Evolutionary conservation across 2,797 vertebrate species (phyloP), one percentile per base, ranked within the genome.

Genomic region (Sebastes dallii): DNA sequence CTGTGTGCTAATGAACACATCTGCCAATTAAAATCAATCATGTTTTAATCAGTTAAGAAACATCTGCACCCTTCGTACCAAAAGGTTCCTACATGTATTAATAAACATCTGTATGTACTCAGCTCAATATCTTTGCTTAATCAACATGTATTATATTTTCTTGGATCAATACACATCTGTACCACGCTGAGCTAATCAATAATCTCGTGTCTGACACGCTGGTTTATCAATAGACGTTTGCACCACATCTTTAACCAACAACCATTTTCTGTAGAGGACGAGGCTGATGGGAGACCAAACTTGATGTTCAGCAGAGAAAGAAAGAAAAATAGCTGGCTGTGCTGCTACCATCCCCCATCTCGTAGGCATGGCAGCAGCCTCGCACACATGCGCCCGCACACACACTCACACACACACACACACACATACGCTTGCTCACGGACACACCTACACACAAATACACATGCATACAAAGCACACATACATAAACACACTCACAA

Each of bases 301-400:
- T 93, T 95, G 91, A 93, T 93, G 92, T 93, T 94, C 86, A 82
- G 92, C 86, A 92, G 90, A 93, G 86, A 93, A 93, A 94, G 91
- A 93, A 93, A 91, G 89, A 94, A 92, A 93, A 91, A 92, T 91
- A 92, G 88, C 89, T 91, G 87, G 91, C 92, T 95, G 88, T 91
- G 88, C 89, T 88, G 88, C 91, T 93, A 91, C 90, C 92, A 93
- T 92, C 91, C 92, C 93, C 92, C 94, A 91, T 90, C 87, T 88
- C 83, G 91, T 93, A 94, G 91, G 92, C 91, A 95, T 93, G 91
- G 93, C 91, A 92, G 89, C 91, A 93, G 88, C 86, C 86, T 86
- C 50, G 52, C 85, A 89, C 91, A 90, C 87, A 88, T 72, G 81
- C 80, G 77, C 86, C 85, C 74, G 76, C 88, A 82, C 83, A 74